phyloP scores from a whole-genome alignment of 2,113 vertebrate species.

The Ancistrus triradiatus region DNA sequence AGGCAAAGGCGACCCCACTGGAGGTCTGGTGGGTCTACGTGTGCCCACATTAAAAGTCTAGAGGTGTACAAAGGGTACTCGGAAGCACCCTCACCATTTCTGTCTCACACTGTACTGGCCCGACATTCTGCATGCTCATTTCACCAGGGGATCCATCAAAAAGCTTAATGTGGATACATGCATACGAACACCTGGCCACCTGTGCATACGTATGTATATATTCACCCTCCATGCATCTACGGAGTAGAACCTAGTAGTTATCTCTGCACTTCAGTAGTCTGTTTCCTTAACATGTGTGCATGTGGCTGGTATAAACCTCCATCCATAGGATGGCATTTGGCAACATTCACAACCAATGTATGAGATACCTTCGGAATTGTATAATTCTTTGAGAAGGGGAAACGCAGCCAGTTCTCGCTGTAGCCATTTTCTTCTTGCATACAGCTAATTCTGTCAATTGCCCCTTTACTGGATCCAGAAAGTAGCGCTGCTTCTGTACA shows the following conservation, averaged over 20 bases:
- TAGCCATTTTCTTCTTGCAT: slow-evolving; percentile 45
- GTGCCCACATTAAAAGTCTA: slow-evolving; percentile 92
- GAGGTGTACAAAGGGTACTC: slow-evolving; percentile 34
- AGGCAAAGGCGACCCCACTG: slow-evolving; percentile 88
- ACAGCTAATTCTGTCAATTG: slow-evolving; percentile 24
- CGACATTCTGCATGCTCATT: slow-evolving; percentile 87
- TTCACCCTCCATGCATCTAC: slow-evolving; percentile 42
- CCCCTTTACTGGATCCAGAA: slow-evolving; percentile 26
- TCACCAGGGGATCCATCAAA: slow-evolving; percentile 73
- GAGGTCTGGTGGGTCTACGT: slow-evolving; percentile 91
- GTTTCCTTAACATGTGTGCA: slow-evolving; percentile 48
- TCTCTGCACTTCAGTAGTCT: slow-evolving; percentile 50
- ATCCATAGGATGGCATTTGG: slow-evolving; percentile 40
- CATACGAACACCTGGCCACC: slow-evolving; percentile 57
- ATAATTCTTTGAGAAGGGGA: slow-evolving; percentile 9
- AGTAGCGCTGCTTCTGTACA: not conserved
- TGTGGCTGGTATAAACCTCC: slow-evolving; percentile 44
- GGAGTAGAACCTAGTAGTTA: slow-evolving; percentile 42
- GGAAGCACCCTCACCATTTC: slow-evolving; percentile 40
- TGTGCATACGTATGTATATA: slow-evolving; percentile 47
- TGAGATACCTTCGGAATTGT: slow-evolving; percentile 38
- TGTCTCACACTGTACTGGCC: slow-evolving; percentile 77
- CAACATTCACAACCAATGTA: slow-evolving; percentile 48
- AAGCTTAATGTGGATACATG: slow-evolving; percentile 50
- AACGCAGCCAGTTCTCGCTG: slow-evolving; percentile 39